Conservation (phyloP, 2,113 vertebrate species). For the Brachypteracias leptosomus region DNA sequence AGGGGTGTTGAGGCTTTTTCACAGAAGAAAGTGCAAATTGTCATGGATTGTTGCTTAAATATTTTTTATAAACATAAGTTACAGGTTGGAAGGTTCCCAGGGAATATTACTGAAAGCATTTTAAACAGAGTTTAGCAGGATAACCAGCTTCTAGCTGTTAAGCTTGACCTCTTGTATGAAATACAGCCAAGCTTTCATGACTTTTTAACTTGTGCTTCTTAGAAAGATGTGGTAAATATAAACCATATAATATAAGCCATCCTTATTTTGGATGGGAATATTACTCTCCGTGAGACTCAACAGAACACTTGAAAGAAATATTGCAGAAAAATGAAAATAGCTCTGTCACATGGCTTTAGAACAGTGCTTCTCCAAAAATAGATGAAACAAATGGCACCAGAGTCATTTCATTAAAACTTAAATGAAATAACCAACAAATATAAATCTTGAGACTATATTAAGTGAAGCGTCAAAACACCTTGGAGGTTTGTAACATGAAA, state of each 20-base stretch:
- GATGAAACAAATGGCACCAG: neutral
- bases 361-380: neutral
- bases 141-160: neutral
- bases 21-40: neutral
- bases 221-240: neutral
- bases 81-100: neutral
- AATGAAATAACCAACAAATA: constrained; percentile 23
- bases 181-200: neutral
- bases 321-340: constrained; percentile 39
- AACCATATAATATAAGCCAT: neutral
- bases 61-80: neutral
- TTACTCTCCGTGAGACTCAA: constrained; percentile 4
- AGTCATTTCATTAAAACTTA: constrained; percentile 18
- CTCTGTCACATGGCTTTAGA: neutral
- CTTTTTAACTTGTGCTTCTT: neutral
- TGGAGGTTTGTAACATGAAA: neutral
- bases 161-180: neutral
- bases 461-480: neutral
- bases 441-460: neutral
- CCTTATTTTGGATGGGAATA: neutral
- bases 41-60: neutral
- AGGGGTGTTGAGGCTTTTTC: neutral
- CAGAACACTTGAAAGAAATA: neutral
- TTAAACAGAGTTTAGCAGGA: neutral
- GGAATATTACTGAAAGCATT: neutral